Evolutionary conservation across 2,888 invertebrate species (phyloP), one percentile per base, ranked within the genome.

Genomic region (Clusia tigrina): DNA sequence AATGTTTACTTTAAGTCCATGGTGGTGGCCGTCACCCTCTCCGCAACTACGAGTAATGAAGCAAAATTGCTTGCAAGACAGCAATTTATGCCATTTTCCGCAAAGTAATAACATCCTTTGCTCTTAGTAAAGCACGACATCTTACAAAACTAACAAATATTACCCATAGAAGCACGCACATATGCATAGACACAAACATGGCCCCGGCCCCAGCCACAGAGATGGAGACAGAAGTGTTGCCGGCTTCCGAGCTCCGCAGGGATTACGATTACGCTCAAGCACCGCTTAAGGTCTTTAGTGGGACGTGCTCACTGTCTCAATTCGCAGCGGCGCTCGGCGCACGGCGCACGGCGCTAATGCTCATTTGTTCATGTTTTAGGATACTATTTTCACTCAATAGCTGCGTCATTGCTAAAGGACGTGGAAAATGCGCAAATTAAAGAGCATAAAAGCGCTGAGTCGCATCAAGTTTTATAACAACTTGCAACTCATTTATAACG

Each of bases 241-340:
- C 10, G 42, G 42, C 9, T 42, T 42, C 15, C n/a, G 42, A 42
- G 42, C 42, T 42, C 42, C 42, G 42, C 15, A 3, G 42, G 42
- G 42, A 42, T 42, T 42, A 42, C 42, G 42, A 42, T 42, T 42
- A 42, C 42, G 42, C 42, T 42, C 42, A 42, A 42, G 42, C 42
- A 42, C 42, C 42, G 42, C 42, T 42, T 42, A 42, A 42, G 42
- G 42, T 42, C 42, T 42, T 42, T 42, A 42, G 42, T 42, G 42
- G 42, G 42, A 42, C 42, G 42, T 42, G 42, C 42, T n/a, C n/a
- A 42, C n/a, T n/a, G n/a, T 15, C 42, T 42, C 42, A 42, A 10
- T 42, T 42, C 6, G n/a, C n/a, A n/a, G n/a, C 12, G 32, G 32
- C 32, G 32, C 32, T 9, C 32, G 12, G 6, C 32, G 12, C 32